Evolutionary conservation across 2,113 vertebrate genomes (phyloP).

Genomic region (Peromyscus californicus): DNA sequence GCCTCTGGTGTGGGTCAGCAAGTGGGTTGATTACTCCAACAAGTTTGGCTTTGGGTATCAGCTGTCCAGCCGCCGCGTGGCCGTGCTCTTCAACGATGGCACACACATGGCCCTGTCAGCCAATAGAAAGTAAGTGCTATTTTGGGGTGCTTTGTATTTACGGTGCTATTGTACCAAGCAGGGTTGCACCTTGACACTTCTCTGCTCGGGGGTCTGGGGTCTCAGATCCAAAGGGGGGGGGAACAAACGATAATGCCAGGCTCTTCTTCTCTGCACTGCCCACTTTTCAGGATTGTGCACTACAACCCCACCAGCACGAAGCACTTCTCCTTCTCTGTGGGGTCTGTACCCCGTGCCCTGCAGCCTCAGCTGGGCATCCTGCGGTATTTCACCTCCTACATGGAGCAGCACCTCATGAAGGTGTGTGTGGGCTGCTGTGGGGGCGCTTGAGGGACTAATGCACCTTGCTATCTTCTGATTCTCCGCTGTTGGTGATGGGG

Average conservation of each 20-base stretch:
- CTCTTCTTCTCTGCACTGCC: background rate
- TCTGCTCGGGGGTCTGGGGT: background rate
- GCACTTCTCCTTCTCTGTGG: constrained; percentile 92
- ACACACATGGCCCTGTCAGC: constrained; percentile 96
- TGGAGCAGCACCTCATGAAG: constrained; percentile 99
- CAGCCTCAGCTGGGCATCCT: constrained; percentile 94
- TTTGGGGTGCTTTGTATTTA: background rate
- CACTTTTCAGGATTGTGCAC: constrained; percentile 91
- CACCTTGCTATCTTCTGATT: background rate
- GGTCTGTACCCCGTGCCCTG: constrained; percentile 93
- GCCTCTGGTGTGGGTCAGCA: constrained; percentile 98
- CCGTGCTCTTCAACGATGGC: constrained; percentile 97
- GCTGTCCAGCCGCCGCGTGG: constrained; percentile 95
- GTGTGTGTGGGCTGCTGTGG: constrained; percentile 81
- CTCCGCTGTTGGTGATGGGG: background rate
- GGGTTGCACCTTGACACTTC: no score
- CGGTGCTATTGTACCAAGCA: background rate
- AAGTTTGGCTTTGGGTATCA: constrained; percentile 99
- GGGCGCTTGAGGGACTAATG: background rate
- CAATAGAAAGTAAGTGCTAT: constrained; percentile 90
- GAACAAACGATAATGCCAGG: background rate
- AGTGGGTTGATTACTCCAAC: constrained; percentile 99
- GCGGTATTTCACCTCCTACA: constrained; percentile 96
- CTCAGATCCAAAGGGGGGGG: background rate
- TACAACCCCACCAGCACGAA: constrained; percentile 97